Conservation (phyloP, 2,113 vertebrate species). For the Gracilinanus agilis region DNA sequence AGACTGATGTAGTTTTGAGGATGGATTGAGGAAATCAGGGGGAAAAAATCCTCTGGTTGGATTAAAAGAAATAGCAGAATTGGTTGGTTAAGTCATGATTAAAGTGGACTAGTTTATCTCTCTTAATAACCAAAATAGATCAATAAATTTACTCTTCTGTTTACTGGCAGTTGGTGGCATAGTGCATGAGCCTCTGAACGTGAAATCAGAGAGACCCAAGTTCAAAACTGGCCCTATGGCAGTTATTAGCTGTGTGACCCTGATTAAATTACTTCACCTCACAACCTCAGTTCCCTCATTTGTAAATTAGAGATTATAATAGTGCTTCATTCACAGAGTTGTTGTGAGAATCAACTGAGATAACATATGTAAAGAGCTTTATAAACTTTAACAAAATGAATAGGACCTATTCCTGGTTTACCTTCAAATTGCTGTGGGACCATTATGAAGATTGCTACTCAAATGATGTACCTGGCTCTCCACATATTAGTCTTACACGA, state of each 20-base stretch:
- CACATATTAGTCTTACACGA: no score
- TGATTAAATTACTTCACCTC: background rate
- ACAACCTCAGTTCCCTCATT: background rate
- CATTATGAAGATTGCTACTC: background rate
- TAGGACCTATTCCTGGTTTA: background rate
- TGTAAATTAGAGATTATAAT: background rate
- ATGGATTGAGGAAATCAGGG: background rate
- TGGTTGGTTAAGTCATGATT: background rate
- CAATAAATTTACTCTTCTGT: slow-evolving; percentile 3
- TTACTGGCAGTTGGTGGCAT: background rate
- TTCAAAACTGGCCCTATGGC: background rate
- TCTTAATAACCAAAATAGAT: slow-evolving; percentile 6
- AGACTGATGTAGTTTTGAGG: background rate
- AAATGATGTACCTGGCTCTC: background rate
- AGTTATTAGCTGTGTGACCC: background rate
- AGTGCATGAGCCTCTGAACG: background rate
- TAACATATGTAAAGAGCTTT: background rate
- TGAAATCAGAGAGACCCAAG: background rate
- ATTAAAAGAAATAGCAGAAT: background rate
- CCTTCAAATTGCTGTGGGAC: background rate
- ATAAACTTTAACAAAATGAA: background rate
- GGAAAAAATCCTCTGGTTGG: background rate
- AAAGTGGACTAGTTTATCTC: slow-evolving; percentile 13
- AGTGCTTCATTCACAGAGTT: background rate
- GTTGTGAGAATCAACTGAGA: background rate